Conservation (phyloP, 2,113 vertebrate genomes). For the Muntiacus reevesi region DNA sequence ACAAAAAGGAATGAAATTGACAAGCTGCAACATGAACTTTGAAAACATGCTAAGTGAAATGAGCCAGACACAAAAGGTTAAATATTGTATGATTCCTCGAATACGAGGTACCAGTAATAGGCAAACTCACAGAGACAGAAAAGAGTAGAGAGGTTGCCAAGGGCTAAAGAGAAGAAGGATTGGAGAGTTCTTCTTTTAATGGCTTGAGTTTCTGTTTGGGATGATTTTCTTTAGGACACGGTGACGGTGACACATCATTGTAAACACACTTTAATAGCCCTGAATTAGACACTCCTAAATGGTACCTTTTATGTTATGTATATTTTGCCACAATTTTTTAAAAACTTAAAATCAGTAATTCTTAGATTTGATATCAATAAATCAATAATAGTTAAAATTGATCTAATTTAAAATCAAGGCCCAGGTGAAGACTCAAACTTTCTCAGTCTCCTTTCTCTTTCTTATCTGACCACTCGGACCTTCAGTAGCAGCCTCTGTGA, state of each 20-base stretch:
- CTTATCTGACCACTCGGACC: background rate
- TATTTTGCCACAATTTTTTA: background rate
- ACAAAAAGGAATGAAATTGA: background rate
- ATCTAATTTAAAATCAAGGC: background rate
- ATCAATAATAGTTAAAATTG: background rate
- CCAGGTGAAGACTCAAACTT: background rate
- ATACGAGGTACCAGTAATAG: no score
- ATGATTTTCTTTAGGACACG: background rate
- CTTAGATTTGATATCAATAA: background rate
- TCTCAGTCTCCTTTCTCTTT: background rate
- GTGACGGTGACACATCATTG: background rate
- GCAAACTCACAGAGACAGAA: background rate
- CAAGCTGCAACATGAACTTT: background rate
- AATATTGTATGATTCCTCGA: no score
- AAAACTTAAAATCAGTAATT: background rate
- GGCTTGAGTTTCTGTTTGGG: background rate
- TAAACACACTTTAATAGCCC: background rate
- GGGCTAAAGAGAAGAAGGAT: rapidly evolving
- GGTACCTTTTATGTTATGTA: background rate
- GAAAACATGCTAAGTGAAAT: background rate
- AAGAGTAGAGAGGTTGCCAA: background rate
- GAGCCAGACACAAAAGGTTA: background rate
- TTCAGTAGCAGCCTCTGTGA: background rate
- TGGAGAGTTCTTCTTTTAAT: background rate
- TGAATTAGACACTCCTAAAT: background rate